Base-by-base conservation (phyloP, 2,113 vertebrate species). In the Amblyornis subalaris region DNA sequence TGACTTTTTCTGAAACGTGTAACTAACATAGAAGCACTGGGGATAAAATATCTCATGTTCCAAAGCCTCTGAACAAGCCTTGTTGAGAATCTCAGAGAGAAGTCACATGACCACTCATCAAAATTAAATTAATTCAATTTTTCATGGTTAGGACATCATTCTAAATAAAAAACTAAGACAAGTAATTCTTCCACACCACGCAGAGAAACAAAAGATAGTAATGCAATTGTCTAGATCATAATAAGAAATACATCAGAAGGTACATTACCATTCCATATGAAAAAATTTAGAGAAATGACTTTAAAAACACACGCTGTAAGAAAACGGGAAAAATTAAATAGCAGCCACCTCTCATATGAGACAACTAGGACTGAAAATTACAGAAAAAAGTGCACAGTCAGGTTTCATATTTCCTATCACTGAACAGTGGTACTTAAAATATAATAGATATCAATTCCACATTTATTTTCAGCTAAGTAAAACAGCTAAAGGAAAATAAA, bases 91-190 rank as follows among this genome's bases (percentile, higher is more conserved):
- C 15, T 80, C 33, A 83, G 54, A 58, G 24, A 73, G 11, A 85
- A 85, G n/a, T 16, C 12, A 11, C 29, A 33, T 29, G 78, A n/a
- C 0, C 0, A 64, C 9, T 44, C 22, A 67, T 71, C 6, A 25
- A 58, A 62, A 70, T 38, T 8, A 65, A 69, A 89, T 66, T 51
- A 70, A 55, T 70, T 66, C 17, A 15, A 0, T 47, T 85, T 87
- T 66, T 85, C 40, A 26, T 29, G 60, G 57, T 8, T 65, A 24
- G 31, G 84, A 80, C 31, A 84, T 40, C 29, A 74, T 17, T 84
- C n/a, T 53, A 80, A 73, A 85, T 20, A 8, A 18, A 77, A 50
- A 88, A 73, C 36, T 58, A 36, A 26, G 67, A 40, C 6, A 83
- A 78, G 42, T 3, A 29, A 11, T 38, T 91, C 62, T 61, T 91